Conservation (phyloP, 2,888 invertebrate species). For the Heliconius aoede region DNA sequence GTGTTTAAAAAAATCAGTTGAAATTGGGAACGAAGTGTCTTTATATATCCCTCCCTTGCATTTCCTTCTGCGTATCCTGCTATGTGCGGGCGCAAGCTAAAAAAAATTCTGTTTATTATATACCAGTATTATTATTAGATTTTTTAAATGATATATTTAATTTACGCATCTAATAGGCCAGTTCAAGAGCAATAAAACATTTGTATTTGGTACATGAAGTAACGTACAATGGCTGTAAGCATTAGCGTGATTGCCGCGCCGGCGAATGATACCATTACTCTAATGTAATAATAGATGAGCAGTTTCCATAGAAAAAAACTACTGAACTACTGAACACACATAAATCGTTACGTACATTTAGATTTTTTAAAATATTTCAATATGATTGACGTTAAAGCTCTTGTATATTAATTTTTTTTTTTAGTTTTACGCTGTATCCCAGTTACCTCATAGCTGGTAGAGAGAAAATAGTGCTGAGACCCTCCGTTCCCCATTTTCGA, state of each 20-base stretch:
- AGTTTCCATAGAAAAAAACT: not conserved
- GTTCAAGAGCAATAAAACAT: not conserved
- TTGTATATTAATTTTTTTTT: not conserved
- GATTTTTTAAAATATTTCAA: not conserved
- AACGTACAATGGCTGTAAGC: slow-evolving; percentile 3
- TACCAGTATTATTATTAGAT: not conserved
- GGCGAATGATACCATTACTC: slow-evolving; percentile 18
- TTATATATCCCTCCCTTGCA: too few relatives aligned
- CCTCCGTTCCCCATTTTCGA: not conserved
- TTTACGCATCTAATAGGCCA: not conserved
- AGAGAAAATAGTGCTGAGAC: not conserved
- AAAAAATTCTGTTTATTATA: too few relatives aligned
- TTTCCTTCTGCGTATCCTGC: too few relatives aligned
- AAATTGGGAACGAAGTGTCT: too few relatives aligned
- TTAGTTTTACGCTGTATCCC: not conserved
- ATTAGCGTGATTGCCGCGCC: slow-evolving; percentile 16
- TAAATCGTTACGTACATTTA: not conserved
- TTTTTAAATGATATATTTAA: not conserved
- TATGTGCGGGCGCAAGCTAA: too few relatives aligned
- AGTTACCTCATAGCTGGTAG: not conserved
- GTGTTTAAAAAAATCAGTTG: too few relatives aligned
- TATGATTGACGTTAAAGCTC: not conserved
- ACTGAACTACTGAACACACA: not conserved
- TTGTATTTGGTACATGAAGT: not conserved
- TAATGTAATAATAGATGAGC: slow-evolving; percentile 21